These are phyloP conservation scores for Cephalopholis sonnerati DNA, from an alignment of 2,113 vertebrate genomes.

Conservation along the genomic window DNA sequence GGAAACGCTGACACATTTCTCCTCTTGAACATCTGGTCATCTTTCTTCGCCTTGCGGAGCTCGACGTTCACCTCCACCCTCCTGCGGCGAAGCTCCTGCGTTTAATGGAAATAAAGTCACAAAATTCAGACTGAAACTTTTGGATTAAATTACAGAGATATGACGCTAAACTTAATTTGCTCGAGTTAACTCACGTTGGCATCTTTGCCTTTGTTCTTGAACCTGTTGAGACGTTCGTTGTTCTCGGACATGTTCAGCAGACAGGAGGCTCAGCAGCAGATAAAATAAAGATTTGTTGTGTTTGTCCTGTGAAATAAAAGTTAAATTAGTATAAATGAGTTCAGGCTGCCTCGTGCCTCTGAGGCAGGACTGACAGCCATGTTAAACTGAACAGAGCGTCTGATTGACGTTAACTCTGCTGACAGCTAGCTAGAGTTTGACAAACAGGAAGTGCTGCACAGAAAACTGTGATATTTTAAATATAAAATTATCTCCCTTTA, in stretches of 20 bases:
- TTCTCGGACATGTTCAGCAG: constrained; percentile 89
- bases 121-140: background rate
- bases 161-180: background rate
- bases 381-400: background rate
- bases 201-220: constrained; percentile 99
- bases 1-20: constrained; percentile 92
- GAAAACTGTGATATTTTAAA: background rate
- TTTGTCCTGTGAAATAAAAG: constrained; percentile 27
- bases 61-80: constrained; percentile 96
- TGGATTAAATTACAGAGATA: rapidly evolving
- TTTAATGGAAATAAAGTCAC: background rate
- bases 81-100: constrained; percentile 93
- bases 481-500: rapidly evolving
- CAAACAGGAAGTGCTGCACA: rapidly evolving
- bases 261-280: background rate
- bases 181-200: constrained; percentile 65
- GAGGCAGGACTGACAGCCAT: background rate
- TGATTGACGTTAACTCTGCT: background rate
- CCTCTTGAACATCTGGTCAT: constrained; percentile 96
- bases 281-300: background rate
- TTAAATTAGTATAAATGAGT: too few relatives aligned
- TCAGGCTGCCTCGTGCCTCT: constrained; percentile 37
- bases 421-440: rapidly evolving
- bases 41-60: constrained; percentile 96
- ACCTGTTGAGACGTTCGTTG: constrained; percentile 88